Evolutionary conservation across 1,140 invertebrate genomes (phyloP).

Genomic region (Drosophila repletoides): DNA sequence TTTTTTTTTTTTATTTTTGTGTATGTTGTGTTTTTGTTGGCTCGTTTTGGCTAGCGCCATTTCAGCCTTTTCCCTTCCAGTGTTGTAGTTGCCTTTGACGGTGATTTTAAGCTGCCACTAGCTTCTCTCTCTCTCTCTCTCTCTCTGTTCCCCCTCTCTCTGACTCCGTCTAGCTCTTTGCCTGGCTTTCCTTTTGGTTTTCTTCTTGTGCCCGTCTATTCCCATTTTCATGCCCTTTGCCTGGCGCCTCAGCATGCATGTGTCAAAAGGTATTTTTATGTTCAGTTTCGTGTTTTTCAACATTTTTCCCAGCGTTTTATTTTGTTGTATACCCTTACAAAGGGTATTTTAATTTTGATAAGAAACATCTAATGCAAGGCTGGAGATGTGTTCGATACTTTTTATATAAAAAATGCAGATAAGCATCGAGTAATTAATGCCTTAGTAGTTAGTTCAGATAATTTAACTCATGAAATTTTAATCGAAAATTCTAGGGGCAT

Average conservation of each 20-base stretch:
- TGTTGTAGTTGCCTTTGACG: slow-evolving; percentile 47
- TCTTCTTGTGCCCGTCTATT: background rate
- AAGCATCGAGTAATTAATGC: too few species aligned
- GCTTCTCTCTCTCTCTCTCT: background rate
- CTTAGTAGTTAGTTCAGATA: too few species aligned
- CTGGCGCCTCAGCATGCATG: slow-evolving; percentile 58
- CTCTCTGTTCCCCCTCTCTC: background rate
- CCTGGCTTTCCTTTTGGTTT: slow-evolving; percentile 30
- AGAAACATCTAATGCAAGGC: too few species aligned
- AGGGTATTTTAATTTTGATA: too few species aligned
- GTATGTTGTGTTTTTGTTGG: slow-evolving; percentile 8
- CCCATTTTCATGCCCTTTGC: background rate
- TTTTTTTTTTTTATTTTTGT: slow-evolving; percentile 41
- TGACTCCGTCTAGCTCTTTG: slow-evolving; percentile 40
- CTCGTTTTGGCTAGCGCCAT: slow-evolving; percentile 54
- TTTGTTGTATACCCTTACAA: too few species aligned
- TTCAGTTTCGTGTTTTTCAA: slow-evolving; percentile 75
- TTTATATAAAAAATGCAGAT: too few species aligned
- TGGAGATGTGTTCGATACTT: too few species aligned
- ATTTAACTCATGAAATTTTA: too few species aligned
- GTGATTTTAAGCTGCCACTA: slow-evolving; percentile 65
- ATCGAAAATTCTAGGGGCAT: too few species aligned
- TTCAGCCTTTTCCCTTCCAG: slow-evolving; percentile 45
- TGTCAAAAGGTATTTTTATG: slow-evolving; percentile 81
- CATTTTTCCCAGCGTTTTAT: slow-evolving; percentile 69